These are phyloP conservation scores for Callosobruchus maculatus DNA, from an alignment of 2,888 invertebrate genomes.

Conservation along the genomic window DNA sequence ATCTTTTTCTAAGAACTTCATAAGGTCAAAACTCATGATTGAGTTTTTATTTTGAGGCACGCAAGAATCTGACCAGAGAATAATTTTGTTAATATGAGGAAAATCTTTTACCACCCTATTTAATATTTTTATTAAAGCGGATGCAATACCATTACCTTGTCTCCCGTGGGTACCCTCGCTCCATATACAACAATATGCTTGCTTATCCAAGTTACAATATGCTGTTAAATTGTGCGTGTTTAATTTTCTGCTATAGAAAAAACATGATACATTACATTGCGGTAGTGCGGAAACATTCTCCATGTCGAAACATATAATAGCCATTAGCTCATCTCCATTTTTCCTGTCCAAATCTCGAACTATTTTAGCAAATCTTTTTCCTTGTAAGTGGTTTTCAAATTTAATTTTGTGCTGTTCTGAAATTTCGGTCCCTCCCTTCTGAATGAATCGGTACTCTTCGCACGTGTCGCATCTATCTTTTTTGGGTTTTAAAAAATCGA, in stretches of 20 bases:
- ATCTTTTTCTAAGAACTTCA: no score
- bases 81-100: no score
- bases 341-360: neutral
- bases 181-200: neutral
- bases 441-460: neutral
- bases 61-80: no score
- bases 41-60: no score
- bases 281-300: constrained; percentile 1
- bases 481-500: neutral
- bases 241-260: constrained; percentile 1
- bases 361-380: neutral
- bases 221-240: constrained; percentile 1
- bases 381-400: neutral
- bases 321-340: constrained; percentile 2
- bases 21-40: no score
- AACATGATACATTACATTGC: neutral
- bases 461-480: neutral
- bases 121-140: no score
- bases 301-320: neutral
- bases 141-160: no score
- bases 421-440: no score
- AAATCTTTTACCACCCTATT: no score
- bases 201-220: neutral
- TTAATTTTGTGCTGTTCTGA: neutral
- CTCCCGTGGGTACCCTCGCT: no score